Conservation (phyloP, 1,140 invertebrate genomes). For the Agrypnia vestita region DNA sequence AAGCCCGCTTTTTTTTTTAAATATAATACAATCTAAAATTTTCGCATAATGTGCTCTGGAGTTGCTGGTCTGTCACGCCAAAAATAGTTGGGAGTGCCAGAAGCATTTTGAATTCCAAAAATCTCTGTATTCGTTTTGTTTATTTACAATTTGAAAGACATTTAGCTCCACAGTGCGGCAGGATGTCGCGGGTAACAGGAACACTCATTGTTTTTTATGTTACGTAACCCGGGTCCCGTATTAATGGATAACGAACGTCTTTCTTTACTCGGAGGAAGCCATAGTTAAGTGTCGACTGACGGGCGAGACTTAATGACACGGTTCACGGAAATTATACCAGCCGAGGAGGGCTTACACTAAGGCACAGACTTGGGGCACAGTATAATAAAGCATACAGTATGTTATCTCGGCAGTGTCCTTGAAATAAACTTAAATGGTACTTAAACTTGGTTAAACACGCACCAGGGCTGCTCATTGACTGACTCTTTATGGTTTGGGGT, state of each 20-base stretch:
- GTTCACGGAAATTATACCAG: constrained; percentile 4
- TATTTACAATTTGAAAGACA: neutral
- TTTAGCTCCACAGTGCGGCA: neutral
- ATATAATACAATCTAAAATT: no score
- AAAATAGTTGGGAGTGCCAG: no score
- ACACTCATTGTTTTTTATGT: neutral
- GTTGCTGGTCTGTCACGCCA: no score
- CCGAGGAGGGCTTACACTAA: neutral
- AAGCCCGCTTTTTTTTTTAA: no score
- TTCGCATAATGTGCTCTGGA: no score
- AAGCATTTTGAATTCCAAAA: neutral
- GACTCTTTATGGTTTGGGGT: no score
- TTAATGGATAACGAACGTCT: constrained; percentile 18
- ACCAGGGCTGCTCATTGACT: no score
- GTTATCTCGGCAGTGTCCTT: no score
- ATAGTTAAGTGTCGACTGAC: constrained; percentile 22
- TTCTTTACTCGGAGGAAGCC: neutral
- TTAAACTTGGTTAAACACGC: no score
- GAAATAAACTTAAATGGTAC: no score
- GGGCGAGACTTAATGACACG: constrained; percentile 12
- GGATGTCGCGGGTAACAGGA: constrained; percentile 1
- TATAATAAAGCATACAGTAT: no score
- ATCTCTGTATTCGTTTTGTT: neutral
- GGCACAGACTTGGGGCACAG: neutral
- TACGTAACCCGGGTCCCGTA: neutral